A percentile compares a stretch with the other conserved stretches of the same genome.
These are phyloP conservation scores for Drosophila pseudoobscura DNA, from an alignment of 1,140 invertebrate species.

Conservation along the genomic window DNA sequence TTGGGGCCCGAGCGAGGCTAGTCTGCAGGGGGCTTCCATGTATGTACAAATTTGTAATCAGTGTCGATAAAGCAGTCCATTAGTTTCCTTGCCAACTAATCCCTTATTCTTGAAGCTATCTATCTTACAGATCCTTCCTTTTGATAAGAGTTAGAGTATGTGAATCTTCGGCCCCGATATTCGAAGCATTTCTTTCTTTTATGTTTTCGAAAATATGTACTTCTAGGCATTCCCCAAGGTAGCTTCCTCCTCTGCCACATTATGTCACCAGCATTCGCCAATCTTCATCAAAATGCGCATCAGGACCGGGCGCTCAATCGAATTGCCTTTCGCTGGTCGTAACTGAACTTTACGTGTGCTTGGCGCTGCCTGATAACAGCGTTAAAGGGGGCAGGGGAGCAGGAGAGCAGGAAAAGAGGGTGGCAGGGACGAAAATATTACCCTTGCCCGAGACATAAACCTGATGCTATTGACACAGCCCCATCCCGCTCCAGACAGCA, in stretches of 20 bases:
- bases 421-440: conserved; percentile 4
- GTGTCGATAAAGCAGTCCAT: too few relatives aligned
- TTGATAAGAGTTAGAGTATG: too few relatives aligned
- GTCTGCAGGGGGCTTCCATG: too few relatives aligned
- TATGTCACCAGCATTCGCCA: background rate
- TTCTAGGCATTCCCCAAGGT: background rate
- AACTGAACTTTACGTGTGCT: conserved; percentile 1
- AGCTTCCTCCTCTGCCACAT: background rate
- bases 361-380: conserved; percentile 10
- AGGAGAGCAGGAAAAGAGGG: background rate
- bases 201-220: too few relatives aligned
- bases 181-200: too few relatives aligned
- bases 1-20: too few relatives aligned
- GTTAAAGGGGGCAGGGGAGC: background rate
- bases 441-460: conserved; percentile 16
- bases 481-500: conserved; percentile 37
- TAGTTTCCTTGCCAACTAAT: too few relatives aligned
- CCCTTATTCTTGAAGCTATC: too few relatives aligned
- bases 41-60: too few relatives aligned
- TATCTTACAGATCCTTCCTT: too few relatives aligned
- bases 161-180: too few relatives aligned
- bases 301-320: conserved; percentile 1
- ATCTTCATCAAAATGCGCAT: conserved; percentile 10
- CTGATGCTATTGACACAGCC: conserved; percentile 53
- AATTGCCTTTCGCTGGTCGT: background rate